Evolutionary conservation across 2,113 vertebrate genomes (phyloP), one percentile per base, ranked within the genome.

Genomic region (Labeo rohita): DNA sequence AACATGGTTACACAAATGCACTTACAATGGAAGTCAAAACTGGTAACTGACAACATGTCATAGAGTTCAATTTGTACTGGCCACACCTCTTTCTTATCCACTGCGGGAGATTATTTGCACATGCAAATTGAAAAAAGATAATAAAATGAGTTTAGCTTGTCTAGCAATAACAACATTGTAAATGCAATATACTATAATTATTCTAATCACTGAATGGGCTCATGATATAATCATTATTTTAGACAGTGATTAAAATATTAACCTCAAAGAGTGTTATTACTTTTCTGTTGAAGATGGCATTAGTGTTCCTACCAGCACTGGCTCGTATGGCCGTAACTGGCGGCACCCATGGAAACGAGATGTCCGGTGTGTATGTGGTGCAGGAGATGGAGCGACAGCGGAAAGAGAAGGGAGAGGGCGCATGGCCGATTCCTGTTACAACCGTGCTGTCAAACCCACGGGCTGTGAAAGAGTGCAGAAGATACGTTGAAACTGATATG

Each of bases 271-370:
- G 1, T 11, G 23, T 34, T 8, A 6, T 56, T 54, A 15, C 21
- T 45, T 21, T 2, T 18, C 2, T 80, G 0, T 68, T 63, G 36
- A 61, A 95, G 93, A 95, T 95, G 95, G 93, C 92, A 80, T 72
- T 8, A 0, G 16, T 89, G 11, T 84, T n/a, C 81, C 54, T 93
- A 49, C 90, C 92, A 8, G 89, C 92, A 0, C 23, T 97, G 72
- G 90, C 80, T 61, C 93, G 87, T 0, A 83, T 96, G 18, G 95
- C 94, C 0, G 72, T 98, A 74, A 93, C 92, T 0, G 96, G 96
- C 0, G 96, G 96, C 45, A 97, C 95, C 2, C 97, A 97, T 5
- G 96, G 96, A 56, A 96, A 97, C 10, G 97, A 97, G 92, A 83
- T 96, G 94, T 89, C 94, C 0, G 96, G 96, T 0, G 86, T 97